Evolutionary conservation across 2,797 vertebrate species (phyloP), one percentile per base, ranked within the genome.

Genomic region (Tangara arthus): DNA sequence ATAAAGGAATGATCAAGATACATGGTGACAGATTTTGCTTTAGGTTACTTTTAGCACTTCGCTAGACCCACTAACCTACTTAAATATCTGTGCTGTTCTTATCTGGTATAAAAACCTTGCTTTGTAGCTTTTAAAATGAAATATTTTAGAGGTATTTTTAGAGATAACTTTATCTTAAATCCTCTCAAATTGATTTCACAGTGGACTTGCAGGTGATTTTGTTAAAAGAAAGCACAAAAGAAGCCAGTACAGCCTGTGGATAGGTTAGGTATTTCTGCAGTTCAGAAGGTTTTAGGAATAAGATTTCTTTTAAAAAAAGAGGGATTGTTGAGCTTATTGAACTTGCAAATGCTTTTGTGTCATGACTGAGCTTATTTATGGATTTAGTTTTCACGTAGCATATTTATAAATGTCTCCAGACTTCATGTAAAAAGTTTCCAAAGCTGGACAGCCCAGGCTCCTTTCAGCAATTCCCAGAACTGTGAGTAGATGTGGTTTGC

Each of bases 31-130:
- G 93, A 50, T 88, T 94, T 92, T 95, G 83, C 96, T 96, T 82
- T 82, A 76, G 84, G 85, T 95, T 86, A 95, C 84, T 93, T 96
- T 87, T 91, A 95, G 84, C 59, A 37, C 82, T 92, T 87, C 46
- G 50, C 76, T 69, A 89, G 89, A 92, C 92, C 90, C 82, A 72
- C 84, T 97, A 89, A 93, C 95, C 94, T 91, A 94, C 90, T 96
- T 95, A 95, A 69, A 79, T 89, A 72, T 60, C 82, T 53, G 44
- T 63, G 87, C 69, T 91, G 57, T 35, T 95, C 73, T 52, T 59
- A 34, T 34, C 72, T 76, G 79, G 47, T 37, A 52, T 63, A 64
- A 66, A 65, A 93, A 72, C 73, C 56, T 82, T 66, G 49, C 83
- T 86, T 75, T 75, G 64, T 42, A 27, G 42, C n/a, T 89, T 85